Base-by-base conservation (phyloP, 1,140 invertebrate genomes). In the Halictus rubicundus region DNA sequence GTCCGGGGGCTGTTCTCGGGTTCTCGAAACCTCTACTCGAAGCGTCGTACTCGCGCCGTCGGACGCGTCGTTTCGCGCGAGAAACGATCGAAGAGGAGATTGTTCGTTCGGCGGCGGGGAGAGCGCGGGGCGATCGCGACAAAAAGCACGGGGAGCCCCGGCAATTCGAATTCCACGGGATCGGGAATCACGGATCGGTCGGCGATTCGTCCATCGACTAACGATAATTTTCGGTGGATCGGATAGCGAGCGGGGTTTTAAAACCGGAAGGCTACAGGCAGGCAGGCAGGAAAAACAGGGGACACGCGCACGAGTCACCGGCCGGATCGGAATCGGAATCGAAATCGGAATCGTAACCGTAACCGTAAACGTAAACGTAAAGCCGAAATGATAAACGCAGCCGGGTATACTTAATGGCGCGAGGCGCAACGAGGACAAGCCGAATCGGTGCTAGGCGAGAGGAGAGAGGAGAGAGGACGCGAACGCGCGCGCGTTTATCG, bases 341-440 rank as follows among this genome's bases (percentile, higher is more conserved):
- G 42, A 14, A 46, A 46, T 46, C 21, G 65, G 74, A 80, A 81
- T 83, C 74, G 82, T 76, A 46, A 46, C 42, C 42, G 42, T 46
- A 72, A 81, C 21, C 79, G 73, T 78, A 86, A 86, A 52, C 81
- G 80, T 86, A 85, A 86, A 79, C 73, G 81, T 85, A 86, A 85
- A 86, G 80, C 81, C 77, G 74, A 87, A 83, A 87, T 85, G 85
- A 87, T 83, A 83, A 83, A 87, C 76, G 83, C 70, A 86, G 65
- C 81, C 81, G 82, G 66, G 77, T 69, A 86, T 68, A 82, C 80
- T 86, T 85, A 85, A 86, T 85, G 83, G 83, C 65, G 57, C 42
- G 68, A 57, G 54, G 54, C 54, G n/a, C 54, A 57, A 57, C 27
- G 72, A 70, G 69, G 83, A 57, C 54, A n/a, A 57, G 54, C 68